Evolutionary conservation across 2,113 vertebrate genomes (phyloP).

Genomic region (Meles meles): DNA sequence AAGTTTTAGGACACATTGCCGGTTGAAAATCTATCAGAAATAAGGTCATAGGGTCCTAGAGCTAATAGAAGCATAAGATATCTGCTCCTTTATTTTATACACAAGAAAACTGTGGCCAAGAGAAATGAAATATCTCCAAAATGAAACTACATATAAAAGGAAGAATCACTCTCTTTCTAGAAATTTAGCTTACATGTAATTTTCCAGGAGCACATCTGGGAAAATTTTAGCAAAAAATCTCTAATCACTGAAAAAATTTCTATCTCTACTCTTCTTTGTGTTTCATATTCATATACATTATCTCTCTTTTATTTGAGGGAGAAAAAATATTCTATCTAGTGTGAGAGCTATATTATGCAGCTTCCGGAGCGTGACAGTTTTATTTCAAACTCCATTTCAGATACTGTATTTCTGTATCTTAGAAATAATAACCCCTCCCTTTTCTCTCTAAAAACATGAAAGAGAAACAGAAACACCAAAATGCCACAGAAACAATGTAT

Average conservation of each 20-base stretch:
- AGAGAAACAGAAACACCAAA: not conserved
- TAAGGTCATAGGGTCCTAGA: not conserved
- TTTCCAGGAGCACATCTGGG: conserved; percentile 29
- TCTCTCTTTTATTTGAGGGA: not conserved
- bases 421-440: not conserved
- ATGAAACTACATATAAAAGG: not conserved
- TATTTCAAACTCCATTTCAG: conserved; percentile 27
- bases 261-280: not conserved
- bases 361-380: not conserved
- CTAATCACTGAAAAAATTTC: conserved; percentile 33
- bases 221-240: conserved; percentile 44
- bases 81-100: not conserved
- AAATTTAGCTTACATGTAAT: conserved; percentile 20
- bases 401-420: not conserved
- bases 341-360: not conserved
- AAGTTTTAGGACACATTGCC: not conserved
- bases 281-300: conserved; percentile 26
- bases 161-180: conserved; percentile 25
- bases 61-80: not conserved
- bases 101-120: not conserved
- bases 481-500: not conserved
- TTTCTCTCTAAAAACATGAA: conserved; percentile 7
- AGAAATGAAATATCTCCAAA: conserved; percentile 1
- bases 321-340: not conserved
- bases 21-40: conserved; percentile 6